phyloP scores from a whole-genome alignment of 2,797 vertebrate species.

The Eulemur rubriventer region DNA sequence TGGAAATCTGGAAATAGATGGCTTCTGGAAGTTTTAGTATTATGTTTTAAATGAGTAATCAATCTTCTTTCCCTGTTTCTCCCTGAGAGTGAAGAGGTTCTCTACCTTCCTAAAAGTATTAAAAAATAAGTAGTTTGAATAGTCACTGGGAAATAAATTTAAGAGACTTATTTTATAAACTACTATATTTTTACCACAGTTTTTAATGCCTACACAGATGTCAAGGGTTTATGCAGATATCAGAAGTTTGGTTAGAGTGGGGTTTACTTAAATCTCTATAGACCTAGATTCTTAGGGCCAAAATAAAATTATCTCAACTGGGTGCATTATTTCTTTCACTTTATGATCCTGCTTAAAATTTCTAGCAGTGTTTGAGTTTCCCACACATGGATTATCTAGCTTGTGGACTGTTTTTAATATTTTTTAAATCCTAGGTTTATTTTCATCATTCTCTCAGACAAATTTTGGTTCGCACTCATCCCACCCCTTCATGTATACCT shows the following conservation, averaged over 20 bases:
- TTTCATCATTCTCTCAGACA: not conserved
- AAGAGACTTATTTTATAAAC: not conserved
- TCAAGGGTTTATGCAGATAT: not conserved
- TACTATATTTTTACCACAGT: not conserved
- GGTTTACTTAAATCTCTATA: not conserved
- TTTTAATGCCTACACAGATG: not conserved
- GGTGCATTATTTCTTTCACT: not conserved
- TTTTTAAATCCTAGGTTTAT: not conserved
- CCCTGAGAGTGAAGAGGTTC: not conserved
- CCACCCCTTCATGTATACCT: not conserved
- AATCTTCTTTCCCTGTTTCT: not conserved
- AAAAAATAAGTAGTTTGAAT: not conserved
- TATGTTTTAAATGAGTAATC: not conserved
- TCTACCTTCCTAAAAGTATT: not conserved
- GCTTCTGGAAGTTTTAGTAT: not conserved
- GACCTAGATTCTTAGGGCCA: not conserved
- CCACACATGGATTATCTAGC: not conserved
- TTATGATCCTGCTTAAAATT: not conserved
- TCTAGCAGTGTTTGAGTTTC: not conserved
- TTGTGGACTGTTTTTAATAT: not conserved
- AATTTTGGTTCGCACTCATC: not conserved
- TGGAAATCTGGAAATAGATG: not conserved
- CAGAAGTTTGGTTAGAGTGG: not conserved
- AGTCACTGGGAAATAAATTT: not conserved
- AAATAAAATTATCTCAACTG: not conserved